Evolutionary conservation across 2,113 vertebrate species (phyloP).

Genomic region (Nesoenas mayeri): DNA sequence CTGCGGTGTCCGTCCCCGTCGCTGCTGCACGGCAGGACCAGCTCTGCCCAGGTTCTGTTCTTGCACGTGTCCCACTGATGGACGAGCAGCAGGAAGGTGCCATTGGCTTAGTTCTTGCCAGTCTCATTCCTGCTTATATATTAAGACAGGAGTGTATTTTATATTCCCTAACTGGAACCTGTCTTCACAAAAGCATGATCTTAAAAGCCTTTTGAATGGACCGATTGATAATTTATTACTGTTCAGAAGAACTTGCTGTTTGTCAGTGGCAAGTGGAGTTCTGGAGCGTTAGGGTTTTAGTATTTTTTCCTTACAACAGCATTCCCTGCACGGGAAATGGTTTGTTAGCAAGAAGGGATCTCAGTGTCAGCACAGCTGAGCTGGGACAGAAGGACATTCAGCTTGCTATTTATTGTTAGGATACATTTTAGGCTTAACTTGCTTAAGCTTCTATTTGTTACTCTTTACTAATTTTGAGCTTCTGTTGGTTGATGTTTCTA

Average conservation of each 20-base stretch:
- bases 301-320: not conserved
- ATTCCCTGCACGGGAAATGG: not conserved
- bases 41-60: not conserved
- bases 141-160: not conserved
- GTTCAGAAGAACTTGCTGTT: not conserved
- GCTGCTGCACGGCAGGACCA: rapidly evolving
- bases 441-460: not conserved
- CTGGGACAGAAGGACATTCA: not conserved
- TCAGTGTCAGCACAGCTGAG: not conserved
- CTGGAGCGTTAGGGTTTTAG: not conserved
- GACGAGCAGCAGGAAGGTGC: not conserved
- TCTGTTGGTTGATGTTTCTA: not conserved
- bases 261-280: not conserved
- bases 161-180: not conserved
- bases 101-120: not conserved
- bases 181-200: not conserved
- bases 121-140: not conserved
- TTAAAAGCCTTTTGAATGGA: not conserved
- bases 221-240: not conserved
- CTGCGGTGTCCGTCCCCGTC: too few species aligned
- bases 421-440: not conserved
- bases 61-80: not conserved
- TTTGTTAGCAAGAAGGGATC: not conserved
- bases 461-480: not conserved
- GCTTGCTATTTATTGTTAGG: not conserved